These are phyloP conservation scores for Cyphomyrus plagiostoma DNA, from an alignment of 2,113 vertebrate species.

Conservation along the genomic window DNA sequence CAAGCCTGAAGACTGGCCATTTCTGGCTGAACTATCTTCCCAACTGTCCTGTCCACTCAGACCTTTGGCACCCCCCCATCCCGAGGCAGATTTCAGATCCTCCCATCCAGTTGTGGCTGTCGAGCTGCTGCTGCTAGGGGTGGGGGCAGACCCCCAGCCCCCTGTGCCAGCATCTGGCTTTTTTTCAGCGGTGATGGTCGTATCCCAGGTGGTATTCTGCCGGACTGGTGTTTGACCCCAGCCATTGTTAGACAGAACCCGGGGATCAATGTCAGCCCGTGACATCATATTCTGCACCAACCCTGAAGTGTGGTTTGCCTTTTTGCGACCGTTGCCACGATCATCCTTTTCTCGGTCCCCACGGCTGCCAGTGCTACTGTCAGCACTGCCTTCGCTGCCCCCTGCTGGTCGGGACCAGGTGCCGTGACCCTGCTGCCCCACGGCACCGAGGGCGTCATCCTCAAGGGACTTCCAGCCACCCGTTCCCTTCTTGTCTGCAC, in stretches of 20 bases:
- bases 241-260: conserved; percentile 92
- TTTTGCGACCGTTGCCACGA: conserved; percentile 62
- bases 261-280: conserved; percentile 80
- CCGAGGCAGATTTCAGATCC: conserved; percentile 67
- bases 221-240: conserved; percentile 96
- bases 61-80: conserved; percentile 76
- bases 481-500: conserved; percentile 73
- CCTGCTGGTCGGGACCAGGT: conserved; percentile 64
- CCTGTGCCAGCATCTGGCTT: conserved; percentile 80
- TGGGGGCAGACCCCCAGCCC: conserved; percentile 71
- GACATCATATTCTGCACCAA: conserved; percentile 63
- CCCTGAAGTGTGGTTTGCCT: conserved; percentile 61
- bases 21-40: conserved; percentile 71
- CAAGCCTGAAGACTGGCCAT: conserved; percentile 66
- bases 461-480: conserved; percentile 88
- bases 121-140: conserved; percentile 61
- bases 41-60: conserved; percentile 70
- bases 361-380: conserved; percentile 69
- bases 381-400: conserved; percentile 77
- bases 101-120: conserved; percentile 68
- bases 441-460: conserved; percentile 72
- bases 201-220: conserved; percentile 95
- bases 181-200: conserved; percentile 67
- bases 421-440: conserved; percentile 54
- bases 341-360: conserved; percentile 66